phyloP scores from a whole-genome alignment of 2,888 invertebrate genomes.

The Ormyrus nitidulus region DNA sequence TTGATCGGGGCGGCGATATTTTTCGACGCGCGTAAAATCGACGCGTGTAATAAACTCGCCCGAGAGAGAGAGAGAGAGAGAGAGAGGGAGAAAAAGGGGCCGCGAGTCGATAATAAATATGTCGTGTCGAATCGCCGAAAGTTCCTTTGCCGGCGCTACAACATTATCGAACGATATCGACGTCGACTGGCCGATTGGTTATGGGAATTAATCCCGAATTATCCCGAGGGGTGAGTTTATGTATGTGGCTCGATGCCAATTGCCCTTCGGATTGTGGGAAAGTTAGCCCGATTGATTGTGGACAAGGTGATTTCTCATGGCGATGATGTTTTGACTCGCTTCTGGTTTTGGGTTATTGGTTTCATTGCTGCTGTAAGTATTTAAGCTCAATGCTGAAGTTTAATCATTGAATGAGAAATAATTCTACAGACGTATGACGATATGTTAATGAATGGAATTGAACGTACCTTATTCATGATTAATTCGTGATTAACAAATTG shows the following conservation, averaged over 20 bases:
- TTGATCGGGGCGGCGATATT: slow-evolving; percentile 33
- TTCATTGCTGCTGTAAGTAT: too few species aligned
- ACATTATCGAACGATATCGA: slow-evolving; percentile 52
- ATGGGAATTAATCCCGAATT: slow-evolving; percentile 57
- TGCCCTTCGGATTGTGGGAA: slow-evolving; percentile 48
- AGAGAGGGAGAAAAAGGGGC: too few species aligned
- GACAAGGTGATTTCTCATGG: slow-evolving; percentile 48
- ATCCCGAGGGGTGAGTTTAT: slow-evolving; percentile 36
- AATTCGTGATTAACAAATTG: too few species aligned
- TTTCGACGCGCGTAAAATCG: not conserved
- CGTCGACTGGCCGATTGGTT: slow-evolving; percentile 51
- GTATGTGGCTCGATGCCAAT: not conserved
- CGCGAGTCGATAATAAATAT: slow-evolving; percentile 41
- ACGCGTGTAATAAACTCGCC: not conserved
- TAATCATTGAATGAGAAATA: too few species aligned
- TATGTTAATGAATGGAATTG: too few species aligned
- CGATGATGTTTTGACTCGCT: slow-evolving; percentile 40
- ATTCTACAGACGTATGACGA: too few species aligned
- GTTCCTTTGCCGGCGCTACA: slow-evolving; percentile 21
- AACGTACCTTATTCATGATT: too few species aligned
- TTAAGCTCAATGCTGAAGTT: too few species aligned
- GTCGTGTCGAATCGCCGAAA: slow-evolving; percentile 36
- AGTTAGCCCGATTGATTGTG: slow-evolving; percentile 59
- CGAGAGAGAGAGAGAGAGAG: not conserved
- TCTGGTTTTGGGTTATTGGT: slow-evolving; percentile 20